A percentile compares a stretch with the other conserved stretches of the same genome.
phyloP scores from a whole-genome alignment of 2,797 vertebrate species.

The Acanthiza pusilla region DNA sequence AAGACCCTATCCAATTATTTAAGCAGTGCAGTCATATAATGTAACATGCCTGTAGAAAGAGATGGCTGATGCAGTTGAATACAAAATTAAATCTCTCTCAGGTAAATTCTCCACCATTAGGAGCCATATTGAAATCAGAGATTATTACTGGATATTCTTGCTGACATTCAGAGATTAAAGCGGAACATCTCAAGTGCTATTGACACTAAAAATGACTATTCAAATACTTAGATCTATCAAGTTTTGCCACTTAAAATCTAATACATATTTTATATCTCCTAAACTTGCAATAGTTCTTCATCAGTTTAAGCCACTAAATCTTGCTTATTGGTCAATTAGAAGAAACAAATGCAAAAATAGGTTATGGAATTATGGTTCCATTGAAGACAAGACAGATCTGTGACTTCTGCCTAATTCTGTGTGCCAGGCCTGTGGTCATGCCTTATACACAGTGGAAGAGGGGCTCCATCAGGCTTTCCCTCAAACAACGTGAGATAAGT shows the following conservation, averaged over 20 bases:
- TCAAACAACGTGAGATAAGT: not conserved
- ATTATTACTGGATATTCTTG: not conserved
- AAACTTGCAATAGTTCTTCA: not conserved
- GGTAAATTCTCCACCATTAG: not conserved
- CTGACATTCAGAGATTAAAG: not conserved
- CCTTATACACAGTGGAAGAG: not conserved
- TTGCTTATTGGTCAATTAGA: not conserved
- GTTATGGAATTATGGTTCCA: rapidly evolving
- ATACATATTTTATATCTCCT: not conserved
- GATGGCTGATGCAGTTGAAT: not conserved
- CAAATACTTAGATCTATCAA: not conserved
- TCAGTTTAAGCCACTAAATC: not conserved
- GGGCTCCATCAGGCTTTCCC: not conserved
- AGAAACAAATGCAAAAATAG: not conserved
- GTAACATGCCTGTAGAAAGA: not conserved
- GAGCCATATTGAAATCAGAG: not conserved
- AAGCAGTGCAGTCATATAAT: not conserved
- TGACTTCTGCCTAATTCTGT: not conserved
- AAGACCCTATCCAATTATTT: not conserved
- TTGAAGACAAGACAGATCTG: not conserved
- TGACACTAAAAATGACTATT: not conserved
- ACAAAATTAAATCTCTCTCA: not conserved
- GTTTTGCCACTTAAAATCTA: not conserved
- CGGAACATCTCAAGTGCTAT: not conserved
- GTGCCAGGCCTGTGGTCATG: not conserved